Percentiles rank a stretch among this genome's conserved stretches.
Conservation (phyloP, 1,140 invertebrate species). For the Brachionus asplanchnoidis region DNA sequence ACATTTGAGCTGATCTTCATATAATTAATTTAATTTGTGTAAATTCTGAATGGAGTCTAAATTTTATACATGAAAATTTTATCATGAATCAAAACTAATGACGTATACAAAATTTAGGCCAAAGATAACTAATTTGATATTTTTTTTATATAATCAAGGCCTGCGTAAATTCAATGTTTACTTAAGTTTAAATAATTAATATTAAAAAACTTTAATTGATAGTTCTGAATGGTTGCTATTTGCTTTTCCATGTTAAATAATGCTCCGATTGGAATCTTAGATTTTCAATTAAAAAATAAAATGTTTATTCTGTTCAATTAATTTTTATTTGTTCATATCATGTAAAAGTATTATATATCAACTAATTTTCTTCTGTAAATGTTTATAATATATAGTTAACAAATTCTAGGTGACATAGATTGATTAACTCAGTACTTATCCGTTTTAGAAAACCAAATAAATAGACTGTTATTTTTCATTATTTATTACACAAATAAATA, state of each 20-base stretch:
- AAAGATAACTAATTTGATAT: background rate
- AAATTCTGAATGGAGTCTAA: background rate
- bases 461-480: background rate
- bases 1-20: background rate
- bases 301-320: background rate
- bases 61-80: background rate
- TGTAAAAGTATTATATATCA: background rate
- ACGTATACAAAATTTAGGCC: background rate
- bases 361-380: background rate
- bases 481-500: background rate
- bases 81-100: background rate
- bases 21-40: background rate
- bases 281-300: background rate
- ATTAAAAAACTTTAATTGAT: background rate
- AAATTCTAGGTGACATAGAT: background rate
- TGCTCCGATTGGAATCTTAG: background rate
- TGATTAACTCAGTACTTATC: background rate
- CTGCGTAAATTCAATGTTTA: background rate
- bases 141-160: background rate
- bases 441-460: background rate
- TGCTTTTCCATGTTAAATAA: background rate
- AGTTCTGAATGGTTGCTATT: background rate
- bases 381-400: background rate
- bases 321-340: background rate
- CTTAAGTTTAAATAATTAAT: background rate